Percentiles rank a stretch among this genome's conserved stretches.
These are phyloP conservation scores for Anseranas semipalmata DNA, from an alignment of 2,113 vertebrate species.

Conservation along the genomic window DNA sequence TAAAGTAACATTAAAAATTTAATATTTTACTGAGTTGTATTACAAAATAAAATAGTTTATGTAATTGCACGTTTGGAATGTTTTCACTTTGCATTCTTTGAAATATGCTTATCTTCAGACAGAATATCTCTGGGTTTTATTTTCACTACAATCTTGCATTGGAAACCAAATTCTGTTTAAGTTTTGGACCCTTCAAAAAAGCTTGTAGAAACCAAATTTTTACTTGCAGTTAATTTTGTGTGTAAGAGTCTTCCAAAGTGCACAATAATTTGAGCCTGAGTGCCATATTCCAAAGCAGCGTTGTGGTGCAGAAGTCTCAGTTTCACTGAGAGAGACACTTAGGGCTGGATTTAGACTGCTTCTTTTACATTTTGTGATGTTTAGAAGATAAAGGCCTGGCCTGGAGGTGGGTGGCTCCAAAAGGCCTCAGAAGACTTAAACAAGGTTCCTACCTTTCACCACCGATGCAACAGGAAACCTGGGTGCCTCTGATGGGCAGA, in stretches of 20 bases:
- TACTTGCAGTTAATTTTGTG: not conserved
- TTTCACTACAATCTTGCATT: not conserved
- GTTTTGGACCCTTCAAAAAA: not conserved
- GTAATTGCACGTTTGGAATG: not conserved
- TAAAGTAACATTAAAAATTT: conserved; percentile 35
- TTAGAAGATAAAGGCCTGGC: not conserved
- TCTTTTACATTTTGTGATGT: not conserved
- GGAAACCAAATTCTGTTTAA: not conserved
- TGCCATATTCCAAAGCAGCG: not conserved
- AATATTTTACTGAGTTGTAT: not conserved
- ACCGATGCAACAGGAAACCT: not conserved
- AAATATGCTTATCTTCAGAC: not conserved
- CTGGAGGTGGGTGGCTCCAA: not conserved
- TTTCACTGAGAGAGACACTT: not conserved
- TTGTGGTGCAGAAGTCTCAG: not conserved
- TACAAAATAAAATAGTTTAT: conserved; percentile 23
- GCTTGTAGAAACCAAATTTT: not conserved
- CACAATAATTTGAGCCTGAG: not conserved
- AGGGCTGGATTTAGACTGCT: not conserved
- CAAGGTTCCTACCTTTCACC: not conserved
- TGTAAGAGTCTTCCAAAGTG: not conserved
- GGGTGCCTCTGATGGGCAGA: not conserved
- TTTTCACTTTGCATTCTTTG: not conserved
- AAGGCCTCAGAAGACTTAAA: not conserved
- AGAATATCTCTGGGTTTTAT: not conserved